A percentile compares a stretch with the other conserved stretches of the same genome.
These are phyloP conservation scores for Myanophis thanlyinensis DNA, from an alignment of 2,113 vertebrate genomes.

Conservation along the genomic window DNA sequence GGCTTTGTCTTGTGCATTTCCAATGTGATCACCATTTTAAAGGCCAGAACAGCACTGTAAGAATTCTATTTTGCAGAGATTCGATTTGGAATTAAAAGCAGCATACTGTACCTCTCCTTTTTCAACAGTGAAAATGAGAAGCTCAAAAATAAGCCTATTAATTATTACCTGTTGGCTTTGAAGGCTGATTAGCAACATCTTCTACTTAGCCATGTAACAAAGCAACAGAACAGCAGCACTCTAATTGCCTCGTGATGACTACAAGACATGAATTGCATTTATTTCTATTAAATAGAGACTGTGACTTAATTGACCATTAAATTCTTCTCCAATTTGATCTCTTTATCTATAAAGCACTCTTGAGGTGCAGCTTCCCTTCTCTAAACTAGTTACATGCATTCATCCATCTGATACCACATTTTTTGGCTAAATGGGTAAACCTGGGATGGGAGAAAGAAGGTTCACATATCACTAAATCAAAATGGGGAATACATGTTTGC, in stretches of 20 bases:
- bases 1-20: neutral
- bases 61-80: neutral
- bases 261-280: neutral
- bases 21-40: neutral
- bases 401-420: neutral
- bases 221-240: neutral
- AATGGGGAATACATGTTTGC: neutral
- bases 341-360: neutral
- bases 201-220: neutral
- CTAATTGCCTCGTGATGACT: slow-evolving; percentile 11
- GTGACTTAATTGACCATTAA: neutral
- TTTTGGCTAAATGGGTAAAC: neutral
- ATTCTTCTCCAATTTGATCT: neutral
- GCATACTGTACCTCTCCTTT: neutral
- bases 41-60: neutral
- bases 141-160: neutral
- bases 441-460: too few relatives aligned
- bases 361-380: neutral
- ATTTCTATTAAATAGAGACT: neutral
- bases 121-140: neutral
- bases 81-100: neutral
- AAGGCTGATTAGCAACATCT: slow-evolving; percentile 1
- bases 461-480: neutral
- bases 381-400: neutral
- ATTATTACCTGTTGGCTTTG: slow-evolving; percentile 3